Percentiles rank a stretch among this genome's conserved stretches.
These are phyloP conservation scores for Telmatherina bonti DNA, from an alignment of 2,797 vertebrate genomes.

Conservation along the genomic window DNA sequence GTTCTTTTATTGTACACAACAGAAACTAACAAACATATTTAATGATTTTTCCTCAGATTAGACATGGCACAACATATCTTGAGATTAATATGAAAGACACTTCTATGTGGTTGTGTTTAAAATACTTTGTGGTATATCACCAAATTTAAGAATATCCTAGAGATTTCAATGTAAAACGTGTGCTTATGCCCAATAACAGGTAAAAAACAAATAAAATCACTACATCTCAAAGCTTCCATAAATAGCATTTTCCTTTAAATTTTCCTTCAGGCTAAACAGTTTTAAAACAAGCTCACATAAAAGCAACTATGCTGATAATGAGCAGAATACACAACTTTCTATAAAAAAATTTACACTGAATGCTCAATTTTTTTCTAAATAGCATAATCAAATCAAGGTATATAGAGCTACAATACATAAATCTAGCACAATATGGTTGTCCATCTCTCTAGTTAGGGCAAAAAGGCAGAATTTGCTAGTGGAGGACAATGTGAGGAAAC, in stretches of 20 bases:
- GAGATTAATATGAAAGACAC: not conserved
- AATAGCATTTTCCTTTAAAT: not conserved
- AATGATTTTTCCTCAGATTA: not conserved
- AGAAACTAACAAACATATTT: not conserved
- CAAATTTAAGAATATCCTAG: not conserved
- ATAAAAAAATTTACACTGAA: not conserved
- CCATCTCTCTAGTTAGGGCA: no score
- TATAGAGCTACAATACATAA: no score
- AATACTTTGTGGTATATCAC: not conserved
- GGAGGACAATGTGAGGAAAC: not conserved
- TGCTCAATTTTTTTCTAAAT: not conserved
- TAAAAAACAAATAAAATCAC: not conserved
- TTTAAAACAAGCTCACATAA: no score
- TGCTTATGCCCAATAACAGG: no score
- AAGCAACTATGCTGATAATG: no score
- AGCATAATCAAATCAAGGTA: not conserved
- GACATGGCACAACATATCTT: not conserved
- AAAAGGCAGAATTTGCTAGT: accelerated
- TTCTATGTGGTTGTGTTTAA: not conserved
- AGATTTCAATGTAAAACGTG: not conserved
- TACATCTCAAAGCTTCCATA: not conserved
- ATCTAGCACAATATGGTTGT: no score
- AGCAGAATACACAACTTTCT: not conserved
- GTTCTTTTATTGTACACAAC: not conserved
- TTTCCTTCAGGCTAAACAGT: no score